Evolutionary conservation across 2,888 invertebrate genomes (phyloP).

Genomic region (Hyposoter dolosus): DNA sequence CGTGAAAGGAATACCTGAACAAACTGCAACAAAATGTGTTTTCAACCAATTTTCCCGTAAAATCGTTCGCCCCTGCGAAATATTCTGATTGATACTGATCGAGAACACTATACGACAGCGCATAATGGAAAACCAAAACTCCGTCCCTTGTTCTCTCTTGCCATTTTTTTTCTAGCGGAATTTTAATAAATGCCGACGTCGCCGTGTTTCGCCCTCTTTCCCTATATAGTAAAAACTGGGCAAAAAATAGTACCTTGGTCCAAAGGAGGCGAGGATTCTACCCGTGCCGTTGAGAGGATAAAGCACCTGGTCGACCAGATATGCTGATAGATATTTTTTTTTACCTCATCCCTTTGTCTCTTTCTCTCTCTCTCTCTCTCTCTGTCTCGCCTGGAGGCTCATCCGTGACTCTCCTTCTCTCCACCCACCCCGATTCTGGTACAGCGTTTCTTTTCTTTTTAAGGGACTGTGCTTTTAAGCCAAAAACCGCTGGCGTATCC

Average conservation of each 20-base stretch:
- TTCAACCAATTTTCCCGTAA: not conserved
- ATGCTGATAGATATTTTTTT: slow-evolving; percentile 60
- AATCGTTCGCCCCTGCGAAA: not conserved
- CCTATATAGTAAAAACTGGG: slow-evolving; percentile 29
- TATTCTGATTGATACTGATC: not conserved
- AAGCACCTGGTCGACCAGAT: slow-evolving; percentile 50
- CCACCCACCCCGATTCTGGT: slow-evolving; percentile 9
- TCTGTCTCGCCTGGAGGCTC: slow-evolving; percentile 30
- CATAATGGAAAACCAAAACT: slow-evolving; percentile 24
- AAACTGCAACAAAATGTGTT: not conserved
- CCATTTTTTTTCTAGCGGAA: slow-evolving; percentile 7
- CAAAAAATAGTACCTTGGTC: slow-evolving; percentile 37
- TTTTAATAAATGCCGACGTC: slow-evolving; percentile 51
- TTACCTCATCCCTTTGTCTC: slow-evolving; percentile 42
- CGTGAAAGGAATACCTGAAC: too few species aligned
- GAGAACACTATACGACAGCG: not conserved
- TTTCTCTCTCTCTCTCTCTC: slow-evolving; percentile 20
- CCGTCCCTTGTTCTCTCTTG: not conserved
- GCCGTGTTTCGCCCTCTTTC: slow-evolving; percentile 13
- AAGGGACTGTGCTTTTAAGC: slow-evolving; percentile 66
- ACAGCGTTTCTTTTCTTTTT: slow-evolving; percentile 45
- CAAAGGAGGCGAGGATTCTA: slow-evolving; percentile 45
- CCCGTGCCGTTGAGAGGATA: slow-evolving; percentile 62
- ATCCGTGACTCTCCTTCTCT: slow-evolving; percentile 26
- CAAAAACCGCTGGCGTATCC: slow-evolving; percentile 68